A percentile compares a stretch with the other conserved stretches of the same genome.
Conservation (phyloP, 2,888 invertebrate species). For the Unio pictorum region DNA sequence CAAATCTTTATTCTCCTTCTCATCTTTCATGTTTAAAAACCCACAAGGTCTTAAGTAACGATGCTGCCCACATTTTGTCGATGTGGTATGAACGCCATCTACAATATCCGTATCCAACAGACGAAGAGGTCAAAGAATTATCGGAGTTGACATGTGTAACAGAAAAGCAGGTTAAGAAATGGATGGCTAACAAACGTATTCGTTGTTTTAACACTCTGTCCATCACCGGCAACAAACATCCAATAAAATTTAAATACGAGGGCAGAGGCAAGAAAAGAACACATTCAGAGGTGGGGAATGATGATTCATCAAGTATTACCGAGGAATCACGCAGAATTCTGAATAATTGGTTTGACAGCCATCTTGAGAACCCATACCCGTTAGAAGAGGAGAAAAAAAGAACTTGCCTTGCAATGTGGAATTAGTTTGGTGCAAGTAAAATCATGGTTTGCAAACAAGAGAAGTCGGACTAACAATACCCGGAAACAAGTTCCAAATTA, state of each 20-base stretch:
- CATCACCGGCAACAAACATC: conserved; percentile 63
- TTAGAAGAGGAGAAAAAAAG: conserved; percentile 50
- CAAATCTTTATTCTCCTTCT: too few relatives aligned
- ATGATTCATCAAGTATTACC: conserved; percentile 30
- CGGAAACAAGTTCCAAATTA: conserved; percentile 56
- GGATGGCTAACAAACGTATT: conserved; percentile 66
- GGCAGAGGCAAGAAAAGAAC: conserved; percentile 26
- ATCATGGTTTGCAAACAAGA: conserved; percentile 64
- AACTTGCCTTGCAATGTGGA: conserved; percentile 44
- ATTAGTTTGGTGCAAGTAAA: conserved; percentile 54
- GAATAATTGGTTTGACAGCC: conserved; percentile 52
- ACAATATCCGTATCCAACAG: conserved; percentile 59
- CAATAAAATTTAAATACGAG: conserved; percentile 56
- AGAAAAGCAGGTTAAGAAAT: conserved; percentile 60
- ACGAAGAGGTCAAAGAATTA: conserved; percentile 49
- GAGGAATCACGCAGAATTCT: conserved; percentile 41
- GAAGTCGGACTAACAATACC: conserved; percentile 58
- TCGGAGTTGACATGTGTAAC: conserved; percentile 46
- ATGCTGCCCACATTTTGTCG: conserved; percentile 41
- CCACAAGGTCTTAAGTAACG: conserved; percentile 32
- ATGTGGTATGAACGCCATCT: conserved; percentile 49
- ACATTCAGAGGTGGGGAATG: conserved; percentile 6
- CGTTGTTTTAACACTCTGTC: conserved; percentile 61
- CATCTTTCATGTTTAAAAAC: not conserved
- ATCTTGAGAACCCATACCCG: conserved; percentile 57